phyloP scores from a whole-genome alignment of 2,888 invertebrate species.

The Eutolmus rufibarbis region DNA sequence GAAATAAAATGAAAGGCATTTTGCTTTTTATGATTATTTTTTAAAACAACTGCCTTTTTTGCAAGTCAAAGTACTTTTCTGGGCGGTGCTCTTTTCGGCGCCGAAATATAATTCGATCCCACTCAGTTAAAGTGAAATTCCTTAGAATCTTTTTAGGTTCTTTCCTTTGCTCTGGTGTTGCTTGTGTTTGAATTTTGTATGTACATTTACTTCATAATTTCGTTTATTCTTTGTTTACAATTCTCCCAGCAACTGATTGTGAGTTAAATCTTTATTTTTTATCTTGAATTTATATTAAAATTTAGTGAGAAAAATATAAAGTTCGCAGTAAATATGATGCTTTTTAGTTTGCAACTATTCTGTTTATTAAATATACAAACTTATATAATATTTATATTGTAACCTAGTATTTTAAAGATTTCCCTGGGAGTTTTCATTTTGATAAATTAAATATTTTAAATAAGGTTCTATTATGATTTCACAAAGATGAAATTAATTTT shows the following conservation, averaged over 20 bases:
- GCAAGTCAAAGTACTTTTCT: neutral
- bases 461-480: no score
- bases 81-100: neutral
- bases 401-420: no score
- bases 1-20: neutral
- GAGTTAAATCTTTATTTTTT: neutral
- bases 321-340: no score
- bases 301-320: neutral
- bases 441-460: no score
- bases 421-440: no score
- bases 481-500: no score
- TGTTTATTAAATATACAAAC: no score
- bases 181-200: neutral
- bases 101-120: neutral
- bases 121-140: neutral
- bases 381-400: no score
- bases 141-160: neutral
- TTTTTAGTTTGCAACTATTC: no score
- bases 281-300: neutral
- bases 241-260: neutral
- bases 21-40: neutral
- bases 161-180: neutral
- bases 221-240: neutral
- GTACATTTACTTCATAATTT: neutral
- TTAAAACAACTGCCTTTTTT: neutral